Base-by-base conservation (phyloP, 1,140 invertebrate species). In the Daktulosphaira vitifoliae region DNA sequence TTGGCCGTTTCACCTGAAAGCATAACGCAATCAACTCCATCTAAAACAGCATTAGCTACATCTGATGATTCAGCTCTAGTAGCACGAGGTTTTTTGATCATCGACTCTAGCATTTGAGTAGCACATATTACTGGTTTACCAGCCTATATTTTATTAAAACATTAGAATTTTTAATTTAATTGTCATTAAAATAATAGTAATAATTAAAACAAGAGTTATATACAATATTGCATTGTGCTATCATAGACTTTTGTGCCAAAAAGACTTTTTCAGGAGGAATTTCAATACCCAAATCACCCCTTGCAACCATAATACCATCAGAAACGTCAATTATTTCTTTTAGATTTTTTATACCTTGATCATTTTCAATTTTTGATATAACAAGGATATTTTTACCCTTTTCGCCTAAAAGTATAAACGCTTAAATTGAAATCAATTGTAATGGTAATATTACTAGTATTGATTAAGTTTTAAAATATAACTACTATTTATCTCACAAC, bases 211-310 rank as follows among this genome's bases (percentile, higher is more conserved):
- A n/a, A n/a, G n/a, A n/a, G 15, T 20, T 25, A 25, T 16, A 52
- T 73, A 81, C 82, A 75, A 87, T 88, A 75, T 93, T 94, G 74
- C 92, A 95, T 65, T 85, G 82, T 15, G 90, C 86, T 72, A 98
- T 96, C 86, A 98, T 98, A 67, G 88, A 87, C 76, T 99, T 98
- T 75, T 99, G 95, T 1, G 96, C 96, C 9, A 99, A 78, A 78
- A 98, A 98, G 7, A 99, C 96, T 77, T 99, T 99, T 74, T 99
- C 94, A 52, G 95, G 87, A 15, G 96, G 96, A 73, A 98, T 97
- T 80, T 98, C 95, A 76, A 97, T 97, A 70, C 95, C 93, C 54
- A 98, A 78, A 78, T 98, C 94, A 71, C 96, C 95, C 71, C 95
- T 83, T 22, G 94, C 94, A 0, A 96, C 92, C 94, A 98, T 97